Conservation (phyloP, 2,113 vertebrate species). For the Scalopus aquaticus region DNA sequence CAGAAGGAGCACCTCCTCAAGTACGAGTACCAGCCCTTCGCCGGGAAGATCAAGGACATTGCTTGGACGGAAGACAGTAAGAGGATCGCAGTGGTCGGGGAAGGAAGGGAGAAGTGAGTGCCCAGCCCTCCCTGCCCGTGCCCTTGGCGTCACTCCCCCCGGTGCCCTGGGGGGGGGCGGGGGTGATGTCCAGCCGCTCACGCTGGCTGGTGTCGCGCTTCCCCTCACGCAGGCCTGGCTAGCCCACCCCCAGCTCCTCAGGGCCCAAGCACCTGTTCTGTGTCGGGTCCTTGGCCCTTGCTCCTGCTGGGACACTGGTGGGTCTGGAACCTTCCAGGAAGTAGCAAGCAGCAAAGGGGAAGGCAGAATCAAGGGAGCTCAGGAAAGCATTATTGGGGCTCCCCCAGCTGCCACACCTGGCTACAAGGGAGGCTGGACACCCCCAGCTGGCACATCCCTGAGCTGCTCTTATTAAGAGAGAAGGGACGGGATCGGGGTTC, state of each 20-base stretch:
- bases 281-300: neutral
- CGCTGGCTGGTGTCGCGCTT: neutral
- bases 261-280: too few relatives aligned
- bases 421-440: accelerated
- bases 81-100: conserved; percentile 95
- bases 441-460: neutral
- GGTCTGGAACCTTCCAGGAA: accelerated
- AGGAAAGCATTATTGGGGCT: accelerated
- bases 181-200: too few relatives aligned
- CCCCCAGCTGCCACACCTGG: neutral
- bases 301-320: neutral
- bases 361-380: accelerated
- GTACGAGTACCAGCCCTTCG: conserved; percentile 96
- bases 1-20: conserved; percentile 97
- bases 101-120: conserved; percentile 96
- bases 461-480: too few relatives aligned
- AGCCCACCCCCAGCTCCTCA: neutral
- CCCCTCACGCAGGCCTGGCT: neutral
- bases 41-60: conserved; percentile 95
- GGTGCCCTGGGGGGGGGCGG: neutral
- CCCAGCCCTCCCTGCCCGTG: accelerated
- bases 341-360: neutral
- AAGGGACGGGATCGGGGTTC: accelerated
- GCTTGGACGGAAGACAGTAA: conserved; percentile 98
- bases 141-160: neutral